phyloP scores from a whole-genome alignment of 2,888 invertebrate species.

The Trachelus tabidus region DNA sequence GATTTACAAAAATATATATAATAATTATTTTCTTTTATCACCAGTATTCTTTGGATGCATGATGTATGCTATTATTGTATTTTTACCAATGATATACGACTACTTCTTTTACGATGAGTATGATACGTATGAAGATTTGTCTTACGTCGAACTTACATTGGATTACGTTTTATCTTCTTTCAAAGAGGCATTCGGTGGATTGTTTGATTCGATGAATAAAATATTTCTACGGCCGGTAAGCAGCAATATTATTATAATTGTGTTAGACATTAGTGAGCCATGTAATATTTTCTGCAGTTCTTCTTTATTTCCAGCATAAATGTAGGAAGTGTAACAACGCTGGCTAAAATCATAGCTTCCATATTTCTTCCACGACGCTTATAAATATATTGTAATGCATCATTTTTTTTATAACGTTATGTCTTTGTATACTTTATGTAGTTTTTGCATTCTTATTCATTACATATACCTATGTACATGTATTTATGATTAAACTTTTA shows the following conservation, averaged over 20 bases:
- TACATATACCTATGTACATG: constrained; percentile 23
- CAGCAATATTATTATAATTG: constrained; percentile 11
- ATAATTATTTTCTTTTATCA: constrained; percentile 8
- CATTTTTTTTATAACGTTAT: background rate
- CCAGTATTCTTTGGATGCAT: constrained; percentile 50
- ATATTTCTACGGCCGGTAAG: constrained; percentile 53
- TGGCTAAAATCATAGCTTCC: constrained; percentile 24
- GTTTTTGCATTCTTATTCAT: background rate
- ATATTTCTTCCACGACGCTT: constrained; percentile 6
- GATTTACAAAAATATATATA: background rate
- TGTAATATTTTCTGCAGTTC: constrained; percentile 24
- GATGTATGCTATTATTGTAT: constrained; percentile 47
- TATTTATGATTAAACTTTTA: constrained; percentile 37
- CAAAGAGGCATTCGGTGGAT: constrained; percentile 50
- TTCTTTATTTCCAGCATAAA: constrained; percentile 43
- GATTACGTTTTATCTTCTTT: constrained; percentile 53
- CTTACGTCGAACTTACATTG: constrained; percentile 45
- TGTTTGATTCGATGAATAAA: constrained; percentile 42
- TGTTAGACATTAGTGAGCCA: background rate
- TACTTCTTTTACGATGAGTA: constrained; percentile 50
- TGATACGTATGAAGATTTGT: constrained; percentile 46
- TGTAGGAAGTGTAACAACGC: constrained; percentile 48
- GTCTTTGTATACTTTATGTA: constrained; percentile 5
- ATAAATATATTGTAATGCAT: constrained; percentile 6
- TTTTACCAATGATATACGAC: constrained; percentile 52